Evolutionary conservation across 2,797 vertebrate species (phyloP).

Genomic region (Peromyscus aztecus): DNA sequence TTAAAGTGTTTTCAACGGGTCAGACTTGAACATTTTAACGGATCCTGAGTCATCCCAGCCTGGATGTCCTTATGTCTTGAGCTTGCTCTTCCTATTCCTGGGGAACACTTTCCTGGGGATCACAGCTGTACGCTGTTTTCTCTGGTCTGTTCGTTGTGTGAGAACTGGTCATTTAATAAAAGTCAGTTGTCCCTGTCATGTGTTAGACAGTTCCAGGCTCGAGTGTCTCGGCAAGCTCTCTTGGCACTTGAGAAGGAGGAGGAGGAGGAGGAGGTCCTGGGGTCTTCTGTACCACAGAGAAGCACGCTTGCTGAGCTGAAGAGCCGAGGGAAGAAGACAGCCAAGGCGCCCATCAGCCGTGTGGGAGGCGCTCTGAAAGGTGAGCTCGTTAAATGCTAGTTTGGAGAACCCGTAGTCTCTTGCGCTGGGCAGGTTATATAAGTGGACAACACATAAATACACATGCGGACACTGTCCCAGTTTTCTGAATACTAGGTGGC

Average conservation of each 20-base stretch:
- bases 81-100: slow-evolving; percentile 22
- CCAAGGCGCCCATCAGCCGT: slow-evolving; percentile 91
- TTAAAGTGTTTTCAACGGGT: slow-evolving; percentile 48
- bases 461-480: slow-evolving; percentile 7
- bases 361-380: slow-evolving; percentile 90
- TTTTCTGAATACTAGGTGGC: slow-evolving; percentile 55
- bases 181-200: slow-evolving; percentile 21
- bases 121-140: not conserved
- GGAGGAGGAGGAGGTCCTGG: slow-evolving; percentile 81
- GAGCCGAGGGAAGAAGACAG: slow-evolving; percentile 94
- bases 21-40: slow-evolving; percentile 17
- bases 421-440: slow-evolving; percentile 46
- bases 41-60: slow-evolving; percentile 30
- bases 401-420: not conserved
- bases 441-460: slow-evolving; percentile 49
- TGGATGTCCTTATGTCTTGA: slow-evolving; percentile 1
- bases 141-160: not conserved
- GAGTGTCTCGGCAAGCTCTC: slow-evolving; percentile 94
- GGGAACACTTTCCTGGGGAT: slow-evolving; percentile 27
- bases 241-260: slow-evolving; percentile 88
- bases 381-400: slow-evolving; percentile 82
- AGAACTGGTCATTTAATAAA: slow-evolving; percentile 14
- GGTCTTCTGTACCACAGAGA: slow-evolving; percentile 89
- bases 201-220: slow-evolving; percentile 94
- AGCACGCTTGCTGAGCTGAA: slow-evolving; percentile 92